Evolutionary conservation across 2,113 vertebrate genomes (phyloP), one percentile per base, ranked within the genome.

Genomic region (Manacus vitellinus): DNA sequence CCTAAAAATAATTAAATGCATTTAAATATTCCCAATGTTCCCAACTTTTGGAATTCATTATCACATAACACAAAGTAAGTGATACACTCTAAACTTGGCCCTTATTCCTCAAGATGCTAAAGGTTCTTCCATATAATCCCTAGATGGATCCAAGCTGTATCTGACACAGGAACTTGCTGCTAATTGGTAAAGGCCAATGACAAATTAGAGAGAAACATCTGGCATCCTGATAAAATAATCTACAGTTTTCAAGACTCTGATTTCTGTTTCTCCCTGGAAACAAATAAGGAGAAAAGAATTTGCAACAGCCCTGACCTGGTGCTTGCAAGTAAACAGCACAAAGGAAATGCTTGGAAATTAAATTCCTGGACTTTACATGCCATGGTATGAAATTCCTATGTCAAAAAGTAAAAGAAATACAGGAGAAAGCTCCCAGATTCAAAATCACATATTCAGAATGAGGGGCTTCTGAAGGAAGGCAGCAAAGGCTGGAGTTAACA

Each of bases 251-350:
- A 63, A 41, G 61, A 70, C 24, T 63, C 63, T 52, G 49, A 94
- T 92, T 70, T 71, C 85, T 8, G 66, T 95, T 90, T 65, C 37
- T 92, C 51, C 43, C 78, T n/a, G 56, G 62, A 96, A 94, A 88
- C 16, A 47, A 63, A 25, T 18, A 92, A 86, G 27, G 39, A 62
- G 43, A 35, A 77, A 91, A 89, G 56, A 72, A 41, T 20, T 84
- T 82, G 5, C 24, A 37, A 43, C 23, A 74, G 12, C 12, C 1
- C 0, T 61, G 75, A 79, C 35, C 9, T n/a, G 44, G 13, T 35
- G 22, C n/a, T 85, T 92, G 54, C 11, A 46, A 84, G 39, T 27
- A 37, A 83, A 46, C 35, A 81, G 10, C 24, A 25, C 1, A 25
- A 43, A 78, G 22, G 8, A 47, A 52, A 24, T 27, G 23, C 35